Evolutionary conservation across 2,113 vertebrate genomes (phyloP), one percentile per base, ranked within the genome.

Genomic region (Galbula dea): DNA sequence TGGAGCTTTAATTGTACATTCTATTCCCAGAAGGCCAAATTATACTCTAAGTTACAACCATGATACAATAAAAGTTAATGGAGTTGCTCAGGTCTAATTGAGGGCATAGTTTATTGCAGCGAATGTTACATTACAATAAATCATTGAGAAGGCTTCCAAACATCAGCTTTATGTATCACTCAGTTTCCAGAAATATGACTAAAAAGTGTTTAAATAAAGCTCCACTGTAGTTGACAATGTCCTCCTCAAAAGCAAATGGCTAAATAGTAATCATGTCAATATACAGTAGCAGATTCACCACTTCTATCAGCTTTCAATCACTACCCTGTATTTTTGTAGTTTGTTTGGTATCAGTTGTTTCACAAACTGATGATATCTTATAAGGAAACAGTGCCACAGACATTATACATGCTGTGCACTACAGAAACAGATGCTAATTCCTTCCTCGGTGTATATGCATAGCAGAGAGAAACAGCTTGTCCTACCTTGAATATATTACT

Each of bases 21-120:
- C 74, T 59, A 2, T 55, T 83, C 82, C 78, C 87, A 73, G 39
- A 62, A 21, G 67, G 6, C 37, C 29, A 92, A 90, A 94, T 95
- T 92, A 96, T 52, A 48, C 46, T 89, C 87, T 95, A 78, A 52
- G 75, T 94, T 92, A 94, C 78, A 74, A 82, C 39, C 52, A 55
- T 4, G 82, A 48, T 66, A 94, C 83, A 95, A 96, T 91, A 94
- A 93, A 87, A 96, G 71, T 85, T 91, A 94, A 92, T 91, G 51
- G 84, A 85, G 67, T 89, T 92, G 17, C 55, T 91, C 59, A 45
- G 68, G 39, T 89, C 84, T 96, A 93, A 94, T 71, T 76, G 71
- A 95, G 66, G 72, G 32, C 32, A 54, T 49, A 62, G 59, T 92
- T 89, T 91, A 88, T 52, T 89, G 36, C 46, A 81, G 55, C 30